Conservation (phyloP, 1,140 invertebrate species). For the Drosophila bipectinata region DNA sequence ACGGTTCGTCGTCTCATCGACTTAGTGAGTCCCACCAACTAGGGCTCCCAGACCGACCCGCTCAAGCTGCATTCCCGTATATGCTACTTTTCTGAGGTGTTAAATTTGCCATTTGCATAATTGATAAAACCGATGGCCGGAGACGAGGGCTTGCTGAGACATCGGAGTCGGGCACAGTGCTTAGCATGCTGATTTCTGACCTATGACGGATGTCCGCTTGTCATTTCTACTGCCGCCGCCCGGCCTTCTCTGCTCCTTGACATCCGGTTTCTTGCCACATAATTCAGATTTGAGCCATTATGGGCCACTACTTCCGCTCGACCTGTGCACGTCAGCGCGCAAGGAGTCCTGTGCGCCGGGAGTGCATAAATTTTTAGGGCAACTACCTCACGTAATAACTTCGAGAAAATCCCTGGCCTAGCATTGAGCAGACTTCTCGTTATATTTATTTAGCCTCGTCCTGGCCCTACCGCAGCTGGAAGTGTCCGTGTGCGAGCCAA, state of each 20-base stretch:
- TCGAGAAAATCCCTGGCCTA: slow-evolving; percentile 16
- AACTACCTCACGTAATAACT: slow-evolving; percentile 58
- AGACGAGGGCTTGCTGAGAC: slow-evolving; percentile 15
- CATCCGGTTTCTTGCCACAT: slow-evolving; percentile 58
- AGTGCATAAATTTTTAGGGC: slow-evolving; percentile 69
- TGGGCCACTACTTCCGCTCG: slow-evolving; percentile 66
- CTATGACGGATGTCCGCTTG: slow-evolving; percentile 78
- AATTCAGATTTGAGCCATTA: slow-evolving; percentile 78
- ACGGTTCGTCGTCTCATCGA: slow-evolving; percentile 4
- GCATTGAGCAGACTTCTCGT: slow-evolving; percentile 58
- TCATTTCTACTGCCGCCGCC: slow-evolving; percentile 58
- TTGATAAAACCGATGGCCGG: slow-evolving; percentile 66
- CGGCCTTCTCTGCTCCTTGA: background rate
- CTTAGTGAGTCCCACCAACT: too few relatives aligned
- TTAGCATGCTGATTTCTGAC: slow-evolving; percentile 77
- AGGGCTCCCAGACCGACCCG: too few relatives aligned
- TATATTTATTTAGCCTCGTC: slow-evolving; percentile 62
- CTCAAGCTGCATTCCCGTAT: slow-evolving; percentile 27
- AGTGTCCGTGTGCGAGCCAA: slow-evolving; percentile 13
- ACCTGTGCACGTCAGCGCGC: slow-evolving; percentile 28
- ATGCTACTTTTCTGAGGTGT: slow-evolving; percentile 64
- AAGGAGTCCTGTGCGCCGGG: slow-evolving; percentile 40
- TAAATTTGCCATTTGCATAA: slow-evolving; percentile 80
- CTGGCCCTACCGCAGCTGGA: slow-evolving; percentile 20
- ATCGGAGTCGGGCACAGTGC: slow-evolving; percentile 51